phyloP scores from a whole-genome alignment of 2,888 invertebrate species.

The Flexamia atlantica region DNA sequence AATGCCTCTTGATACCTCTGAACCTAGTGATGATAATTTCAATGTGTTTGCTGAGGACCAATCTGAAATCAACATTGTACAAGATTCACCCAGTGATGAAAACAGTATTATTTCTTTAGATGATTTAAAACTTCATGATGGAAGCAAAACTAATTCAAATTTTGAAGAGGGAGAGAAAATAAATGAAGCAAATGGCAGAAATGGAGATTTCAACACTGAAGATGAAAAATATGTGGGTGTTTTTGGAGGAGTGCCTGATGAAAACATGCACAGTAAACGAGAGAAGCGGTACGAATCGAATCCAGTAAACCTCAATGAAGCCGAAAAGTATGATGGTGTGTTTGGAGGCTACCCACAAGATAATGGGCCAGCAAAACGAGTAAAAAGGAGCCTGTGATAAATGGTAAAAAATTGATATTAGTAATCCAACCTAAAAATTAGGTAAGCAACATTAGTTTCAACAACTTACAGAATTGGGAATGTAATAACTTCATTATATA shows the following conservation, averaged over 20 bases:
- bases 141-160: background rate
- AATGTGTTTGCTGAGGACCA: conserved; percentile 1
- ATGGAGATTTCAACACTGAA: conserved; percentile 28
- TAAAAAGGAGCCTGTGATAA: conserved; percentile 3
- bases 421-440: no score
- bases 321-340: conserved; percentile 47
- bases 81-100: background rate
- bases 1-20: background rate
- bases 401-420: background rate
- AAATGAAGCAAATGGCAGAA: conserved; percentile 9
- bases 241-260: conserved; percentile 30
- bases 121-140: background rate
- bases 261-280: conserved; percentile 34
- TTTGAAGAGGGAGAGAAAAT: background rate
- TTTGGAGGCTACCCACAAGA: conserved; percentile 46
- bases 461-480: no score
- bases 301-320: background rate
- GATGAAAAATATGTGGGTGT: conserved; percentile 27
- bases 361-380: conserved; percentile 26
- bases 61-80: conserved; percentile 4
- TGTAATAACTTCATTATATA: no score
- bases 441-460: no score
- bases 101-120: background rate
- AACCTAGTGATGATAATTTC: background rate
- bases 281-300: conserved; percentile 26